A percentile compares a stretch with the other conserved stretches of the same genome.
Evolutionary conservation across 2,888 invertebrate species (phyloP).

Genomic region (Latrodectus elegans): DNA sequence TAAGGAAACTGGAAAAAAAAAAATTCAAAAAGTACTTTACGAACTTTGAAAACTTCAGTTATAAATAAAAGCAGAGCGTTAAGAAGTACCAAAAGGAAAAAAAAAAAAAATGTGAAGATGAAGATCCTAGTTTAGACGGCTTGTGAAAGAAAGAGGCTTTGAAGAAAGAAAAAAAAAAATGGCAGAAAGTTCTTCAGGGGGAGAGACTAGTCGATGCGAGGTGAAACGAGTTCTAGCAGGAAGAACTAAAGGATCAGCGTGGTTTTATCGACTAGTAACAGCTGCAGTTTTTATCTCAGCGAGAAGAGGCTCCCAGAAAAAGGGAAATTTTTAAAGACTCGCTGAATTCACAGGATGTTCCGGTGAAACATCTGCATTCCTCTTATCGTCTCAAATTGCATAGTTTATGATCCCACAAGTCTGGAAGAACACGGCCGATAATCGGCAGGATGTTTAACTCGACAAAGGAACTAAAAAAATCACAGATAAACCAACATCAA

Average conservation of each 20-base stretch:
- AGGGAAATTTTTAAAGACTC: background rate
- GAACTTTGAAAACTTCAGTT: background rate
- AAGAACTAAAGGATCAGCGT: background rate
- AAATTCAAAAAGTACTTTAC: background rate
- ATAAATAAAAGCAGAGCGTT: slow-evolving; percentile 1
- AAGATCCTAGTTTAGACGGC: background rate
- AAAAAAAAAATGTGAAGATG: background rate
- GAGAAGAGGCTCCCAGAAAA: background rate
- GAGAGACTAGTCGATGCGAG: background rate
- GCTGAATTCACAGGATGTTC: slow-evolving; percentile 2
- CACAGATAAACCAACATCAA: no score
- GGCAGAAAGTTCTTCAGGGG: background rate
- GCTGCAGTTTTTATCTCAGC: background rate
- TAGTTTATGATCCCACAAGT: no score
- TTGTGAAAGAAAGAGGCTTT: background rate
- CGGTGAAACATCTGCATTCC: background rate
- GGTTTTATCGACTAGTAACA: background rate
- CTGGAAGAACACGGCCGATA: no score
- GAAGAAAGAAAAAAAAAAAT: background rate
- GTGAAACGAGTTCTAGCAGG: background rate
- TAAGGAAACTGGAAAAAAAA: background rate
- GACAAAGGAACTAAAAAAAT: no score
- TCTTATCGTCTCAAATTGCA: no score
- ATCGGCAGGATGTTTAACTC: no score
- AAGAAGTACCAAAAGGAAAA: background rate